Evolutionary conservation across 2,113 vertebrate species (phyloP).

Genomic region (Poeciliopsis occidentalis): DNA sequence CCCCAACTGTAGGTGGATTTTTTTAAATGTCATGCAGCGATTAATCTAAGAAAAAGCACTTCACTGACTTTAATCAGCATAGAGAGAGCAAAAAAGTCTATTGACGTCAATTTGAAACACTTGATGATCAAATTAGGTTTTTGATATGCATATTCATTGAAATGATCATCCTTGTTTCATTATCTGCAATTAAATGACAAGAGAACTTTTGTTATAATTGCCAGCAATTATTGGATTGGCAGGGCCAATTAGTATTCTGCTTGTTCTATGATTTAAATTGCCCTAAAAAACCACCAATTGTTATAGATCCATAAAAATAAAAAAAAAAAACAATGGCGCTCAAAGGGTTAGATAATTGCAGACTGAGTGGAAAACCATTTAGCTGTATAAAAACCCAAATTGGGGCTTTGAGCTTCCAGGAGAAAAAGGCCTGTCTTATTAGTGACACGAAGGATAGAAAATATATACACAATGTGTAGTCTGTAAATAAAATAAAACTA

Average conservation of each 20-base stretch:
- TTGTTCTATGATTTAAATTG: slow-evolving; percentile 67
- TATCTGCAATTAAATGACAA: slow-evolving; percentile 74
- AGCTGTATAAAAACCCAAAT: slow-evolving; percentile 16
- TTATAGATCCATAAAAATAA: slow-evolving; percentile 39
- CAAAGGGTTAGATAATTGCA: slow-evolving; percentile 48
- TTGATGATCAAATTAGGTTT: slow-evolving; percentile 53
- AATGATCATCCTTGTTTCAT: slow-evolving; percentile 70
- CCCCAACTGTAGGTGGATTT: slow-evolving; percentile 1
- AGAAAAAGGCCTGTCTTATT: not conserved
- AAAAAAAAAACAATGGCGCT: slow-evolving; percentile 41
- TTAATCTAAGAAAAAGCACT: not conserved
- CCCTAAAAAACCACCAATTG: slow-evolving; percentile 27
- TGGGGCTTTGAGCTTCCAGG: not conserved
- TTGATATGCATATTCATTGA: slow-evolving; percentile 69
- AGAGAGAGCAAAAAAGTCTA: slow-evolving; percentile 1
- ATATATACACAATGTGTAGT: not conserved
- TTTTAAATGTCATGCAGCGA: not conserved
- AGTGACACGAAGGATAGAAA: not conserved
- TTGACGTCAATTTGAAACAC: slow-evolving; percentile 58
- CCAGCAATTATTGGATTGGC: slow-evolving; percentile 69
- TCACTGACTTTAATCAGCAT: not conserved
- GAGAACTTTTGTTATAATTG: slow-evolving; percentile 76
- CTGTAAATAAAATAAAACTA: not conserved
- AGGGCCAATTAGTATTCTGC: slow-evolving; percentile 74
- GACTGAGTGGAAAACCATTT: slow-evolving; percentile 48